phyloP scores from a whole-genome alignment of 1,140 invertebrate genomes.

The Cardiocondyla obscurior region DNA sequence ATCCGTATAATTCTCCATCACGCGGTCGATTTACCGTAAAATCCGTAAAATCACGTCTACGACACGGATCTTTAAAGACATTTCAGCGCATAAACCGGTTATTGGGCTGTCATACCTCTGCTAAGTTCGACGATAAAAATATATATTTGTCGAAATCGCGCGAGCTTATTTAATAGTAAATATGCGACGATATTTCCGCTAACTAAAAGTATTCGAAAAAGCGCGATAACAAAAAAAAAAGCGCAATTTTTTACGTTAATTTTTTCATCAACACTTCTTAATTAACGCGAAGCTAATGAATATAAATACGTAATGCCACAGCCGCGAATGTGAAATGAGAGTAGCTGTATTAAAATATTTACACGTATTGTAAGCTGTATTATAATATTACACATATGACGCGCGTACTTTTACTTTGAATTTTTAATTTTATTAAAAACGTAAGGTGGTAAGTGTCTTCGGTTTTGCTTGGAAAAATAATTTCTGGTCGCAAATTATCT shows the following conservation, averaged over 20 bases:
- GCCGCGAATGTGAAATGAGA: not conserved
- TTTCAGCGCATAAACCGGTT: not conserved
- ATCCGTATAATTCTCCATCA: not conserved
- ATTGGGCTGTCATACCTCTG: not conserved
- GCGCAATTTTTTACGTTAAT: not conserved
- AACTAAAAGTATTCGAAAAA: constrained; percentile 1
- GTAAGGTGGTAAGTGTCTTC: not conserved
- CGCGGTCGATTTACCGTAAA: constrained; percentile 15
- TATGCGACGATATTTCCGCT: constrained; percentile 2
- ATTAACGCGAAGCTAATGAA: constrained; percentile 3
- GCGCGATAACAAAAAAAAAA: not conserved
- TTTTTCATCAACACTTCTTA: constrained; percentile 1
- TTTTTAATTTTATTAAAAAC: not conserved
- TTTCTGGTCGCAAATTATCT: not conserved
- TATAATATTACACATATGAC: not conserved
- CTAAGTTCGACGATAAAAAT: not conserved
- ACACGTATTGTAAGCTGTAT: not conserved
- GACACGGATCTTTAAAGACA: not conserved
- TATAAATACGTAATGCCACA: not conserved
- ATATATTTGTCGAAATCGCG: not conserved
- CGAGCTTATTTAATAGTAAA: not conserved
- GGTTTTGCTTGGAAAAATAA: not conserved
- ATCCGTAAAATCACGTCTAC: not conserved
- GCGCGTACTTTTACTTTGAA: not conserved
- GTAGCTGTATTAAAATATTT: not conserved